Percentiles rank a stretch among this genome's conserved stretches.
Evolutionary conservation across 2,888 invertebrate genomes (phyloP).

Genomic region (Stegophylla sp.): DNA sequence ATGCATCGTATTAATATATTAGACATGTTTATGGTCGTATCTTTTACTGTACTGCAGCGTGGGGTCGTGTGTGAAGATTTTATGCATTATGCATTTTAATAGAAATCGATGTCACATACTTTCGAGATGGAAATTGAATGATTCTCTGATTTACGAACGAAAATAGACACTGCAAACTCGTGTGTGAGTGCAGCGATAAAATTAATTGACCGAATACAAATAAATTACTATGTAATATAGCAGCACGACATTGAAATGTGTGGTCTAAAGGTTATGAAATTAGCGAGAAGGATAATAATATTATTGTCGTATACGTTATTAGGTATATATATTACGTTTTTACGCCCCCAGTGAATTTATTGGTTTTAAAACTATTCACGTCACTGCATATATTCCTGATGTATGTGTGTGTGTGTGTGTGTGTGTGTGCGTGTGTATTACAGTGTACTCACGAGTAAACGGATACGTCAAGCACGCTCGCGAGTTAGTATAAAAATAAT

Average conservation of each 20-base stretch:
- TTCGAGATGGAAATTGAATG: slow-evolving; percentile 26
- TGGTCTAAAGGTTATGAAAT: slow-evolving; percentile 33
- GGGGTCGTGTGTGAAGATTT: slow-evolving; percentile 2
- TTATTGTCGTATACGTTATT: too few species aligned
- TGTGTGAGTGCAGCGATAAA: slow-evolving; percentile 28
- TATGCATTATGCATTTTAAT: slow-evolving; percentile 4
- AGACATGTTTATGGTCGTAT: slow-evolving; percentile 14
- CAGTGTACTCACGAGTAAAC: neutral
- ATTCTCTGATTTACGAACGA: slow-evolving; percentile 38
- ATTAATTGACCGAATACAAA: slow-evolving; percentile 40
- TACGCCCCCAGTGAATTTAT: slow-evolving; percentile 26
- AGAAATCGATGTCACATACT: slow-evolving; percentile 9
- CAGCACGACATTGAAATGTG: neutral
- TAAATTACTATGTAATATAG: slow-evolving; percentile 34
- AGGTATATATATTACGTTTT: slow-evolving; percentile 5
- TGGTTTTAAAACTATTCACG: slow-evolving; percentile 20
- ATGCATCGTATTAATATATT: neutral
- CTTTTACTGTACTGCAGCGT: too few species aligned
- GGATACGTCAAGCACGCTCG: too few species aligned
- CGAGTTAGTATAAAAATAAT: too few species aligned
- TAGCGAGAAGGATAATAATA: slow-evolving; percentile 1
- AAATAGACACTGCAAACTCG: neutral
- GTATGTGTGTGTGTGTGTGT: too few species aligned
- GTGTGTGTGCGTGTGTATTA: too few species aligned
- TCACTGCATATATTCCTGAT: neutral